Percentiles rank a stretch among this genome's conserved stretches.
Conservation (phyloP, 2,888 invertebrate species). For the Eupithecia dodoneata region DNA sequence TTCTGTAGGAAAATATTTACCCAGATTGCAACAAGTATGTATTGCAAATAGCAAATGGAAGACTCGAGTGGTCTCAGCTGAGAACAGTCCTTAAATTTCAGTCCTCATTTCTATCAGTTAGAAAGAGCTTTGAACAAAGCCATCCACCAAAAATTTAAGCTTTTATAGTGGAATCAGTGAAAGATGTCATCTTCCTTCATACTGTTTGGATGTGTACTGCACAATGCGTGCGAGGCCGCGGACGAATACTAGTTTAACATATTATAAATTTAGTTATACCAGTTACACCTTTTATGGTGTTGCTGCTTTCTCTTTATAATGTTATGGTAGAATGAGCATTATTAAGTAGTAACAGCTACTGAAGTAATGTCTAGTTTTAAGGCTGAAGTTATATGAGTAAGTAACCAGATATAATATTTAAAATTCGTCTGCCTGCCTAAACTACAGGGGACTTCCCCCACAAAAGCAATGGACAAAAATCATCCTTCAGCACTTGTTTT, state of each 20-base stretch:
- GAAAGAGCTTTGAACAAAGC: background rate
- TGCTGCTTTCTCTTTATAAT: background rate
- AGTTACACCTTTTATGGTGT: background rate
- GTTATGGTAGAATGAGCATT: background rate
- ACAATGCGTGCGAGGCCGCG: no score
- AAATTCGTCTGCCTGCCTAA: background rate
- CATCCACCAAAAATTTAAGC: background rate
- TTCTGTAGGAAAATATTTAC: background rate
- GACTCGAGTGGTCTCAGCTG: background rate
- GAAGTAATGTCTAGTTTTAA: background rate
- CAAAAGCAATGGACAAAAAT: background rate
- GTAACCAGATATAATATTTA: background rate
- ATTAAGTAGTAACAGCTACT: background rate
- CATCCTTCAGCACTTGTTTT: background rate
- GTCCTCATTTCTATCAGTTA: background rate
- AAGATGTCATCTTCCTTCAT: background rate
- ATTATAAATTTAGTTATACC: background rate
- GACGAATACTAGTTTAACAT: background rate
- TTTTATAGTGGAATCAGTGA: background rate
- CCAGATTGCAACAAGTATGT: slow-evolving; percentile 3
- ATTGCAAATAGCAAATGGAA: background rate
- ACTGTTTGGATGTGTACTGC: no score
- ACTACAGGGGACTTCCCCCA: background rate
- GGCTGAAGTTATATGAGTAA: background rate
- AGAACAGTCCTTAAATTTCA: background rate